These are phyloP conservation scores for Cercopithecus hamlyni DNA, from an alignment of 2,797 vertebrate species.

Conservation along the genomic window DNA sequence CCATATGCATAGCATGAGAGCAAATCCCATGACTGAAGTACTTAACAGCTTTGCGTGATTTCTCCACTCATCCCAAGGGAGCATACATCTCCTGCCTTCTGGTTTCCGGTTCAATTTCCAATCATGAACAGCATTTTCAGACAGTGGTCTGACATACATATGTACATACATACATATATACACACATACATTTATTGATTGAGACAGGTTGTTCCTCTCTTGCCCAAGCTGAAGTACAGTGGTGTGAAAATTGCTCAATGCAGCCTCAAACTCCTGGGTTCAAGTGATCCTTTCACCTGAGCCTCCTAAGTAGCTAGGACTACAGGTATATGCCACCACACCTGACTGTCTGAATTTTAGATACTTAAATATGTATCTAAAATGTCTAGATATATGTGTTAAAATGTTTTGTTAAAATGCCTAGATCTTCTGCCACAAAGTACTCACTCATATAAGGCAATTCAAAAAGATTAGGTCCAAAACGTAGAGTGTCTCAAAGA, in stretches of 20 bases:
- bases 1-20: not conserved
- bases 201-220: not conserved
- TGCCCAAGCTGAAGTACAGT: not conserved
- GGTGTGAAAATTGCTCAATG: not conserved
- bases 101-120: not conserved
- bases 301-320: not conserved
- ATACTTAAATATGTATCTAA: not conserved
- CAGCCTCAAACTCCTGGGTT: not conserved
- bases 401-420: not conserved
- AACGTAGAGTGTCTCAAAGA: conserved; percentile 4
- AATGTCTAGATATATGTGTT: not conserved
- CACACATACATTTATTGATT: not conserved
- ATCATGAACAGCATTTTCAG: not conserved
- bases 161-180: too few species aligned
- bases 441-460: not conserved
- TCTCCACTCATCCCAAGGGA: not conserved
- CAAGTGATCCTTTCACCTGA: not conserved
- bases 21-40: not conserved
- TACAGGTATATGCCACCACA: not conserved
- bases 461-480: conserved; percentile 12
- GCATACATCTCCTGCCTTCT: not conserved
- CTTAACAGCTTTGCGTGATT: not conserved
- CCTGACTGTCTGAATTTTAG: not conserved
- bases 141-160: not conserved
- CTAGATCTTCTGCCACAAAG: not conserved